phyloP scores from a whole-genome alignment of 1,140 invertebrate species.

The Caligus rogercresseyi region DNA sequence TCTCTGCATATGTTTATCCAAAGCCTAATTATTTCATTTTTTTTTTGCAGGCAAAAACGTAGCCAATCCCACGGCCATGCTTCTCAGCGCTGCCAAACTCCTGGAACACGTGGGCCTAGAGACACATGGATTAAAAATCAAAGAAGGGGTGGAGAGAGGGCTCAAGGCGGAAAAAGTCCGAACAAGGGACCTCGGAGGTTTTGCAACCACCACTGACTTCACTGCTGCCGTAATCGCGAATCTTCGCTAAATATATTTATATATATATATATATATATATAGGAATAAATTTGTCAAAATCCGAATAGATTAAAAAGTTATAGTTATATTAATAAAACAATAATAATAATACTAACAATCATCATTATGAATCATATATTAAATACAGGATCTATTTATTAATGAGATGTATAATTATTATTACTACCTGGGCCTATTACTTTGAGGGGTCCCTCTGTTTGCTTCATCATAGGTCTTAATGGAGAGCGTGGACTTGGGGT shows the following conservation, averaged over 20 bases:
- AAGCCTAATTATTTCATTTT: too few relatives aligned
- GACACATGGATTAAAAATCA: constrained; percentile 62
- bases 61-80: constrained; percentile 97
- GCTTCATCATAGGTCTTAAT: neutral
- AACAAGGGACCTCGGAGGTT: constrained; percentile 87
- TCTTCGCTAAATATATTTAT: neutral
- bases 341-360: neutral
- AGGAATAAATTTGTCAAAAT: too few relatives aligned
- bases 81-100: constrained; percentile 83
- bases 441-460: neutral
- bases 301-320: neutral
- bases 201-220: constrained; percentile 83
- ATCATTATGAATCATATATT: neutral
- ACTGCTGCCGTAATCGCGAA: constrained; percentile 64
- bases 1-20: too few relatives aligned
- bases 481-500: neutral
- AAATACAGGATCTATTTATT: neutral
- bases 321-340: neutral
- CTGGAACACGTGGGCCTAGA: constrained; percentile 80
- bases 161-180: constrained; percentile 28
- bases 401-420: neutral
- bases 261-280: too few relatives aligned
- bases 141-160: constrained; percentile 34
- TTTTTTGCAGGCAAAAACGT: constrained; percentile 42
- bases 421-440: neutral